Conservation (phyloP, 2,113 vertebrate species). For the Macquaria australasica region DNA sequence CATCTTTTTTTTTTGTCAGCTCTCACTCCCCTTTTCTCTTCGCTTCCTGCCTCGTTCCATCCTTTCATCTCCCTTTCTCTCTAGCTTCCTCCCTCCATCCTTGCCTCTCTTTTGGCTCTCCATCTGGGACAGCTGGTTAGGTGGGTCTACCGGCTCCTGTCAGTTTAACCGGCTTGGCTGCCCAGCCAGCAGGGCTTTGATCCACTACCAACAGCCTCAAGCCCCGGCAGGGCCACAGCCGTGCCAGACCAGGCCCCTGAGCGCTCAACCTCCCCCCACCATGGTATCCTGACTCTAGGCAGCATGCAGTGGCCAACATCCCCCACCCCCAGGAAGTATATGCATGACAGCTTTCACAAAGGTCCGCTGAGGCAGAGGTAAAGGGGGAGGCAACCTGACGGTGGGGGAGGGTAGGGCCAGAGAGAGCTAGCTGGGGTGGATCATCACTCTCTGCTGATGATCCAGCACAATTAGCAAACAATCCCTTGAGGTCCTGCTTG, state of each 20-base stretch:
- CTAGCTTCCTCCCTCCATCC: conserved; percentile 4
- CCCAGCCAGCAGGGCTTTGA: conserved; percentile 71
- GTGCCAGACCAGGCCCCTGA: conserved; percentile 34
- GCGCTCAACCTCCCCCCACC: conserved; percentile 29
- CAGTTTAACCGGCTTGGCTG: conserved; percentile 68
- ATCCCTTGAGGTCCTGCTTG: not conserved
- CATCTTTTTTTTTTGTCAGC: not conserved
- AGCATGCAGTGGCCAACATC: conserved; percentile 12
- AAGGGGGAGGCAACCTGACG: conserved; percentile 17
- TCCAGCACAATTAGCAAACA: conserved; percentile 44
- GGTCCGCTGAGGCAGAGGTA: conserved; percentile 25
- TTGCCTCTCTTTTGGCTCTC: conserved; percentile 39
- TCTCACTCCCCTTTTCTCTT: not conserved
- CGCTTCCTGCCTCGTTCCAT: not conserved
- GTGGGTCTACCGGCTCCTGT: conserved; percentile 65
- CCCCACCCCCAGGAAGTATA: not conserved
- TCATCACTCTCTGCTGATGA: conserved; percentile 34
- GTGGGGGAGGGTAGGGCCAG: not conserved
- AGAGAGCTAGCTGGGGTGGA: not conserved
- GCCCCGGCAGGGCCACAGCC: conserved; percentile 25
- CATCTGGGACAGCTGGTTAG: conserved; percentile 67
- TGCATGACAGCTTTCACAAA: conserved; percentile 15
- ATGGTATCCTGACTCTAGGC: conserved; percentile 12
- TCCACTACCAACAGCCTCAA: conserved; percentile 67
- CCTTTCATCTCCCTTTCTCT: conserved; percentile 4